These are phyloP conservation scores for Ganaspis brasiliensis DNA, from an alignment of 2,888 invertebrate species.

Conservation along the genomic window DNA sequence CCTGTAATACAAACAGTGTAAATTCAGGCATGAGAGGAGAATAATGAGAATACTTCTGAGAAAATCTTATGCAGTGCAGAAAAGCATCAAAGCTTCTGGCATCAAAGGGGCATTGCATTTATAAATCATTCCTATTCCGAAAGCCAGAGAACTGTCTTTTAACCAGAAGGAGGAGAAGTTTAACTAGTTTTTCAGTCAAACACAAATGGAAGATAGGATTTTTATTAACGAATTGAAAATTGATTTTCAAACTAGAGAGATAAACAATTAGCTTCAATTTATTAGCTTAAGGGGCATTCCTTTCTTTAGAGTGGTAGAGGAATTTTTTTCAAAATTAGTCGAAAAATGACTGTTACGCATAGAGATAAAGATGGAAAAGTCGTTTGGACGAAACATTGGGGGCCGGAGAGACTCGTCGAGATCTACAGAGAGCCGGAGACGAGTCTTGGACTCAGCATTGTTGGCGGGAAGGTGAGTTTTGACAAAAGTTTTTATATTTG, in stretches of 20 bases:
- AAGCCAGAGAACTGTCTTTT: slow-evolving; percentile 7
- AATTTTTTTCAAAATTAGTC: slow-evolving; percentile 19
- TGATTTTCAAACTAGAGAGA: not conserved
- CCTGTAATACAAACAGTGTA: not conserved
- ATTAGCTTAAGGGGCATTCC: not conserved
- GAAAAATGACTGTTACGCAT: slow-evolving; percentile 79
- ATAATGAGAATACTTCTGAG: slow-evolving; percentile 37
- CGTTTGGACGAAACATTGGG: slow-evolving; percentile 89
- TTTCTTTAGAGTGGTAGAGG: slow-evolving; percentile 34
- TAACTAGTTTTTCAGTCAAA: slow-evolving; percentile 1
- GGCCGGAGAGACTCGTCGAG: slow-evolving; percentile 89
- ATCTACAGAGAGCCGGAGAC: slow-evolving; percentile 88
- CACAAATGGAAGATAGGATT: slow-evolving; percentile 29
- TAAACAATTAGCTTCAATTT: not conserved
- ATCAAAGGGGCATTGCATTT: slow-evolving; percentile 17
- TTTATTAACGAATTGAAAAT: slow-evolving; percentile 1
- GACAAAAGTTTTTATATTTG: not conserved
- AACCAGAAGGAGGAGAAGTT: not conserved
- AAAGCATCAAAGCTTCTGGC: slow-evolving; percentile 24
- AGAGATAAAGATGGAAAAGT: slow-evolving; percentile 79
- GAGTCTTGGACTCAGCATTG: slow-evolving; percentile 97
- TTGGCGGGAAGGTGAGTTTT: slow-evolving; percentile 92
- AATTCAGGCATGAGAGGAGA: slow-evolving; percentile 17
- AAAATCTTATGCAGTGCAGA: slow-evolving; percentile 13
- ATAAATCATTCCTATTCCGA: slow-evolving; percentile 14